A percentile compares a stretch with the other conserved stretches of the same genome.
Evolutionary conservation across 2,888 invertebrate species (phyloP).

Genomic region (Pseudococcus longispinus): DNA sequence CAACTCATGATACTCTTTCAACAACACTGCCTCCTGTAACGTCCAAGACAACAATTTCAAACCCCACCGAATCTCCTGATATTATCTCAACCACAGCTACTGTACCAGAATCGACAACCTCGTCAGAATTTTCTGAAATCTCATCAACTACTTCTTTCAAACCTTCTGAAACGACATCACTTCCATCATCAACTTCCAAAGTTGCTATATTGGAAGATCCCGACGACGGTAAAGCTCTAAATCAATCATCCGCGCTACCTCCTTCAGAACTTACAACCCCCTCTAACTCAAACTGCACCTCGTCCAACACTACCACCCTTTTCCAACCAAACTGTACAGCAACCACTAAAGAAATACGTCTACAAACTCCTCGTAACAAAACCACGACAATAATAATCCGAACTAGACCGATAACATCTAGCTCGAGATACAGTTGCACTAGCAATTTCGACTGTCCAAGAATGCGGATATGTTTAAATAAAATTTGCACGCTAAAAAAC

Average conservation of each 20-base stretch:
- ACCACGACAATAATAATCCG: constrained; percentile 8
- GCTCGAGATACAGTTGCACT: constrained; percentile 26
- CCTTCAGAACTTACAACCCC: neutral
- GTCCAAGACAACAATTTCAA: neutral
- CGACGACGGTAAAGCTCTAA: neutral
- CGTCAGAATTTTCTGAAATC: neutral
- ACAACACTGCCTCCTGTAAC: neutral
- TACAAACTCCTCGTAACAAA: constrained; percentile 36
- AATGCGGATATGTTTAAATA: constrained; percentile 49
- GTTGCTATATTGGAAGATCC: neutral
- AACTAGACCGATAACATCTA: constrained; percentile 25
- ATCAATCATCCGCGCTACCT: neutral
- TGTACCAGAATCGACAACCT: neutral
- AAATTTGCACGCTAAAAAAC: constrained; percentile 73
- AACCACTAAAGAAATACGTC: neutral
- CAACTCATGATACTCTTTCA: neutral
- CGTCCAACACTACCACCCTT: neutral
- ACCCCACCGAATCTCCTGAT: neutral
- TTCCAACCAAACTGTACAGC: constrained; percentile 40
- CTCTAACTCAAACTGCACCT: neutral
- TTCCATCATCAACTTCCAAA: neutral
- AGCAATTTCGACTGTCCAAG: constrained; percentile 50
- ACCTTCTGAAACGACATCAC: neutral
- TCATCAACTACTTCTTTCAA: neutral
- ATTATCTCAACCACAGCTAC: neutral